These are phyloP conservation scores for Alca torda DNA, from an alignment of 2,797 vertebrate genomes.

Conservation along the genomic window DNA sequence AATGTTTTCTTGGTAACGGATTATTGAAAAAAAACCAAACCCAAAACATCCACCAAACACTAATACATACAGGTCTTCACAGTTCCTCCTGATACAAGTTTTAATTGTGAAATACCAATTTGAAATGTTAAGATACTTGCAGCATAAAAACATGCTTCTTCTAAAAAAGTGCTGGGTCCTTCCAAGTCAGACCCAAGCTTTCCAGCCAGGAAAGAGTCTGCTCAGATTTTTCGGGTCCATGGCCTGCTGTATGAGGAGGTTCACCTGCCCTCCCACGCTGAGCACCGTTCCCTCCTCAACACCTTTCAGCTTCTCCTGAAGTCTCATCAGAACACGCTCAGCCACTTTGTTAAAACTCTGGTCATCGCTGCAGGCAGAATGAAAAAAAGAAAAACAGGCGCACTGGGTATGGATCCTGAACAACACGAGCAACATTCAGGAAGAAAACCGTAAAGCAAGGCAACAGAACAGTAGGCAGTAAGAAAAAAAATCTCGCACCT, in stretches of 20 bases:
- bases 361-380: conserved; percentile 75
- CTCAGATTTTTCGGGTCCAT: conserved; percentile 97
- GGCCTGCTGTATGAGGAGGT: conserved; percentile 97
- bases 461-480: neutral
- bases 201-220: conserved; percentile 91
- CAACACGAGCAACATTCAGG: neutral
- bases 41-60: neutral
- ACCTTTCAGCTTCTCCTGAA: conserved; percentile 98
- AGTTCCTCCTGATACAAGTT: neutral
- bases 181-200: conserved; percentile 87
- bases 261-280: conserved; percentile 93
- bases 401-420: neutral
- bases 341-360: conserved; percentile 98
- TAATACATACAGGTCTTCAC: neutral
- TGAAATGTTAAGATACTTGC: conserved; percentile 2
- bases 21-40: neutral
- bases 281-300: conserved; percentile 95
- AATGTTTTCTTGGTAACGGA: neutral
- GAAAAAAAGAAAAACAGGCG: neutral
- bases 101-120: neutral
- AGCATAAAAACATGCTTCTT: neutral
- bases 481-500: conserved; percentile 73
- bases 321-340: conserved; percentile 92
- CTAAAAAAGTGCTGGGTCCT: neutral
- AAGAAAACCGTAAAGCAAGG: neutral